phyloP scores from a whole-genome alignment of 2,113 vertebrate species.

The Neodontobutis hainanensis region DNA sequence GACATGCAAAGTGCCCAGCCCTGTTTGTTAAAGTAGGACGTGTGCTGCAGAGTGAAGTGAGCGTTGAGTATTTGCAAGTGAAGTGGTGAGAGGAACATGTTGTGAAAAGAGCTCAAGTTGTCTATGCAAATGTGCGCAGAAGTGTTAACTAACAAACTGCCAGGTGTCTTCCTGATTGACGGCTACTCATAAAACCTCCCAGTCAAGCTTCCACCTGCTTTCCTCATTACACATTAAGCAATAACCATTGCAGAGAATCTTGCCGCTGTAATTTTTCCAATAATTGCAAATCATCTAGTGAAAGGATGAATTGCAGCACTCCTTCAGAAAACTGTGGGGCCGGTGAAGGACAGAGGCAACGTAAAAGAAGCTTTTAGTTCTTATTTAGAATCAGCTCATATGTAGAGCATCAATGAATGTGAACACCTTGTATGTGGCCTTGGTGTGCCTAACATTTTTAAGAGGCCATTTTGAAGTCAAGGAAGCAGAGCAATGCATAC shows the following conservation, averaged over 20 bases:
- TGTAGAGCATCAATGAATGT: background rate
- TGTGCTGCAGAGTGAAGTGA: constrained; percentile 37
- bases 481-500: constrained; percentile 6
- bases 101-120: constrained; percentile 46
- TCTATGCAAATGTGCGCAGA: constrained; percentile 57
- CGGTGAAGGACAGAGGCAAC: constrained; percentile 14
- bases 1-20: constrained; percentile 23
- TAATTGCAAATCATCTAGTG: constrained; percentile 5
- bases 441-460: constrained; percentile 8
- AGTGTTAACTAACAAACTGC: constrained; percentile 58
- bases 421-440: background rate
- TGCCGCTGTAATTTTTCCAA: background rate
- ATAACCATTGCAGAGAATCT: constrained; percentile 8
- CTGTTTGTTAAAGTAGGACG: constrained; percentile 37
- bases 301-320: constrained; percentile 11
- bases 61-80: constrained; percentile 42
- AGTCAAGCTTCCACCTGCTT: constrained; percentile 19
- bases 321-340: constrained; percentile 8
- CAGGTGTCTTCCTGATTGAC: constrained; percentile 54
- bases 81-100: constrained; percentile 15
- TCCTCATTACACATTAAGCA: constrained; percentile 5
- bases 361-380: background rate
- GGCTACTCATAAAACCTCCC: constrained; percentile 43
- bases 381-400: constrained; percentile 25
- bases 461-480: constrained; percentile 18